Evolutionary conservation across 2,113 vertebrate genomes (phyloP).

Genomic region (Trichomycterus rosablanca): DNA sequence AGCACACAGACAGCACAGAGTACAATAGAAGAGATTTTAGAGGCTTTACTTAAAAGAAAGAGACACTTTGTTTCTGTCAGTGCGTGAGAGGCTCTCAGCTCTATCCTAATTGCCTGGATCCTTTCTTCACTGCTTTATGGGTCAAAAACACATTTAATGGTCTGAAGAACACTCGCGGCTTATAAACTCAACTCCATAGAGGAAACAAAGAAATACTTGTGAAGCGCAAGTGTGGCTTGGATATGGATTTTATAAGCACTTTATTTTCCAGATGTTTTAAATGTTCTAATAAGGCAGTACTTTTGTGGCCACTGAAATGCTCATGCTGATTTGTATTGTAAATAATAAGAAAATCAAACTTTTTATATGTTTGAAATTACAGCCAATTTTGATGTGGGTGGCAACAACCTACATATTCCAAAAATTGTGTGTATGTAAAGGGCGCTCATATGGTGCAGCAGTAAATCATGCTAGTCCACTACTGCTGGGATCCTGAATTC

Average conservation of each 20-base stretch:
- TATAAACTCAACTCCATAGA: conserved; percentile 50
- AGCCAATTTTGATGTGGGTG: too few relatives aligned
- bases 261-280: conserved; percentile 40
- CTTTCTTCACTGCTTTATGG: conserved; percentile 42
- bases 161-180: conserved; percentile 39
- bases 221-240: conserved; percentile 9
- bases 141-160: conserved; percentile 47
- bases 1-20: background rate
- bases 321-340: too few relatives aligned
- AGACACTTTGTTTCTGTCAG: conserved; percentile 1
- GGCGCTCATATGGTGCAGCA: too few relatives aligned
- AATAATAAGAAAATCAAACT: too few relatives aligned
- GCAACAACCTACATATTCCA: too few relatives aligned
- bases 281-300: too few relatives aligned
- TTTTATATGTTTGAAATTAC: too few relatives aligned
- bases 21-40: too few relatives aligned
- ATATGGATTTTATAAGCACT: conserved; percentile 4
- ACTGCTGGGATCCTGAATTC: too few relatives aligned
- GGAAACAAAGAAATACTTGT: conserved; percentile 32
- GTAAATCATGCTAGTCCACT: too few relatives aligned
- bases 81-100: conserved; percentile 16
- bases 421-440: too few relatives aligned
- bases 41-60: background rate
- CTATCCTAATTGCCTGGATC: conserved; percentile 1
- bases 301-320: too few relatives aligned